These are phyloP conservation scores for Clarias platycephalus DNA, from an alignment of 2,797 vertebrate species.

Conservation along the genomic window DNA sequence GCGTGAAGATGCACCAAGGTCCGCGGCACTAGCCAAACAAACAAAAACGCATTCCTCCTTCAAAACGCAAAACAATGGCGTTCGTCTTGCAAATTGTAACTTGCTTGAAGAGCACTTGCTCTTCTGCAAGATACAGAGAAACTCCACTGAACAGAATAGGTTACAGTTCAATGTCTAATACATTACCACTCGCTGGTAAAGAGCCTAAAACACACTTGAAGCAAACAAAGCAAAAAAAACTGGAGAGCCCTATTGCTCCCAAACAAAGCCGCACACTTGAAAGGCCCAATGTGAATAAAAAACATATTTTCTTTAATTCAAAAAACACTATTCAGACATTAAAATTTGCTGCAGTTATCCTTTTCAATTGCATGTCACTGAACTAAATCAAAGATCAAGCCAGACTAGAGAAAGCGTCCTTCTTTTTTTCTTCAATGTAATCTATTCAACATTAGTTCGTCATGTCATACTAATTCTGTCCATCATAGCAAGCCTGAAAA, in stretches of 20 bases:
- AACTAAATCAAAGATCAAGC: constrained; percentile 46
- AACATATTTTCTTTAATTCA: constrained; percentile 21
- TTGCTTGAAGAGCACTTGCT: background rate
- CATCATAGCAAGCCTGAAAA: background rate
- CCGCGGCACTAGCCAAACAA: constrained; percentile 33
- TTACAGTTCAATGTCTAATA: constrained; percentile 59
- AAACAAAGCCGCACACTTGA: constrained; percentile 47
- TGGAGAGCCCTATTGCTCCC: constrained; percentile 34
- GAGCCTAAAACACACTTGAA: constrained; percentile 46
- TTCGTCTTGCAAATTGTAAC: constrained; percentile 44
- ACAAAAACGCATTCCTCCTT: constrained; percentile 22
- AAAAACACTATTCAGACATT: constrained; percentile 31
- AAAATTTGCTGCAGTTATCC: constrained; percentile 39
- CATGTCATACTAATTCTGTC: background rate
- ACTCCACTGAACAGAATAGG: constrained; percentile 50
- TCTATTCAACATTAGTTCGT: constrained; percentile 12
- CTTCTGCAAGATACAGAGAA: constrained; percentile 50
- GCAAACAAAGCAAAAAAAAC: constrained; percentile 42
- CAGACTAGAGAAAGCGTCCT: constrained; percentile 32
- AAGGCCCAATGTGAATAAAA: constrained; percentile 14
- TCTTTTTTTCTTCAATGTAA: background rate
- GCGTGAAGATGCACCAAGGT: constrained; percentile 34
- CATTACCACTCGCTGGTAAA: constrained; percentile 49
- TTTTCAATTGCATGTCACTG: constrained; percentile 44
- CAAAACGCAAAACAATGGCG: constrained; percentile 29